A percentile compares a stretch with the other conserved stretches of the same genome.
Evolutionary conservation across 2,888 invertebrate species (phyloP).

Genomic region (Erannis defoliaria): DNA sequence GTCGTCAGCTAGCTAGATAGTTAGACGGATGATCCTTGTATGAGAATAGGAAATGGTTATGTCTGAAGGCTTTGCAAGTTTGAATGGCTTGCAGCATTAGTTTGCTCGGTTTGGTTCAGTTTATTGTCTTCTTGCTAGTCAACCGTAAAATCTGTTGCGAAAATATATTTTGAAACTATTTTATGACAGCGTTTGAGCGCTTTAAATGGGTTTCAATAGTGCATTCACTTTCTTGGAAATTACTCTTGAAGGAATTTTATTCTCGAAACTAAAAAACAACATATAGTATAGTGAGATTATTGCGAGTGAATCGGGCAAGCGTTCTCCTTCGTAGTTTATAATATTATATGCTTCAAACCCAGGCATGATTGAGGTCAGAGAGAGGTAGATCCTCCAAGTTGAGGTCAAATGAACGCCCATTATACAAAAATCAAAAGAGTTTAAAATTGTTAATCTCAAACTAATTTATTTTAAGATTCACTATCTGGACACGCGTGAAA

Average conservation of each 20-base stretch:
- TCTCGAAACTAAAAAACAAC: not conserved
- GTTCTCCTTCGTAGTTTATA: too few species aligned
- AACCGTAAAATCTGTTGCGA: constrained; percentile 57
- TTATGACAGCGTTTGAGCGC: constrained; percentile 23
- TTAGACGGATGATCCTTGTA: constrained; percentile 72
- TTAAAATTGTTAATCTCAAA: too few species aligned
- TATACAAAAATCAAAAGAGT: too few species aligned
- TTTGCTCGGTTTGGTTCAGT: constrained; percentile 64
- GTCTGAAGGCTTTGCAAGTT: constrained; percentile 72
- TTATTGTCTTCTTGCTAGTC: constrained; percentile 69
- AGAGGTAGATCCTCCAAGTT: too few species aligned
- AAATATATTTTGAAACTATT: constrained; percentile 28
- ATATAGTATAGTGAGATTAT: too few species aligned
- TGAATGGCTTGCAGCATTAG: constrained; percentile 71
- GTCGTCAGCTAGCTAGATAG: constrained; percentile 70
- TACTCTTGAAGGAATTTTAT: not conserved
- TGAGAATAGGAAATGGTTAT: constrained; percentile 79
- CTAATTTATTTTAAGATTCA: too few species aligned
- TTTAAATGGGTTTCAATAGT: constrained; percentile 22
- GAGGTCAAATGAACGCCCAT: too few species aligned
- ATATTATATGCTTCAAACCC: too few species aligned
- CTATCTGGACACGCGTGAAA: too few species aligned
- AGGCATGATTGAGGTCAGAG: too few species aligned
- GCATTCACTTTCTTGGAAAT: not conserved
- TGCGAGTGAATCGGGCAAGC: too few species aligned